These are phyloP conservation scores for Erebia aethiops DNA, from an alignment of 2,888 invertebrate species.

Conservation along the genomic window DNA sequence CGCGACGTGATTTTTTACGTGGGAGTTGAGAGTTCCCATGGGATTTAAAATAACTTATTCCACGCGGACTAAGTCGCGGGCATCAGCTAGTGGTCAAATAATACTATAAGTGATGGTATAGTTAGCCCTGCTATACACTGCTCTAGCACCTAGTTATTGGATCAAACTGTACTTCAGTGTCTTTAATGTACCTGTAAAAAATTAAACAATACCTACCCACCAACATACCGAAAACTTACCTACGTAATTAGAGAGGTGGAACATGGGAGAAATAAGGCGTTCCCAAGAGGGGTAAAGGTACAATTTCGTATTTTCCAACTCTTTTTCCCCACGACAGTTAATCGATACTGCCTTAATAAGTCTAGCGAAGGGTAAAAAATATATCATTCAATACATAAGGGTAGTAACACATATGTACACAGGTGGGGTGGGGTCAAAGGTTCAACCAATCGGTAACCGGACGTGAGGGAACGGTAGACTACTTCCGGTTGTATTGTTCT, in stretches of 20 bases:
- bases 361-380: conserved; percentile 28
- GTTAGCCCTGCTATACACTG: too few relatives aligned
- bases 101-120: too few relatives aligned
- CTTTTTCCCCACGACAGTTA: conserved; percentile 26
- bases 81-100: too few relatives aligned
- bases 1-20: too few relatives aligned
- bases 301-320: conserved; percentile 16
- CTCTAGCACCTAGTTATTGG: too few relatives aligned
- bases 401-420: conserved; percentile 44
- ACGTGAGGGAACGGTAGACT: conserved; percentile 61
- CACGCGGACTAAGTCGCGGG: too few relatives aligned
- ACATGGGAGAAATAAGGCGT: not conserved
- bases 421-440: conserved; percentile 77
- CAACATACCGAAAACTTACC: too few relatives aligned
- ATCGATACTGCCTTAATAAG: conserved; percentile 32
- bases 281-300: conserved; percentile 5
- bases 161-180: too few relatives aligned
- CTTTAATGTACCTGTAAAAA: too few relatives aligned
- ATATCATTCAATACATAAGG: conserved; percentile 28
- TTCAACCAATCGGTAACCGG: conserved; percentile 71
- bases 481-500: conserved; percentile 66
- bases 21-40: too few relatives aligned
- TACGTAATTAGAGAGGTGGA: not conserved
- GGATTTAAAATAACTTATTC: too few relatives aligned
- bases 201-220: too few relatives aligned